A percentile compares a stretch with the other conserved stretches of the same genome.
Conservation (phyloP, 1,140 invertebrate species). For the Cotesia chilonis region DNA sequence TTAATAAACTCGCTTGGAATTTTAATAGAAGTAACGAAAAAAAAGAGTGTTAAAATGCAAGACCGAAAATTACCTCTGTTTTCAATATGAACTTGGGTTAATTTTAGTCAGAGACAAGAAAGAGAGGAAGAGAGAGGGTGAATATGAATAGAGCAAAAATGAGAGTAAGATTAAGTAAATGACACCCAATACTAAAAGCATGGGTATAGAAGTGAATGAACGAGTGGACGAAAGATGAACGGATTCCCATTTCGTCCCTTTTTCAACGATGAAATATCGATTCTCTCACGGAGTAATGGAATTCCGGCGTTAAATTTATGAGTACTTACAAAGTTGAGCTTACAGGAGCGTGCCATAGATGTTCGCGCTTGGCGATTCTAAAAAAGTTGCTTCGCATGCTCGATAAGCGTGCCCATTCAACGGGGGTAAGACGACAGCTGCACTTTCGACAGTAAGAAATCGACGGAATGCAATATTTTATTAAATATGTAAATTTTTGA, state of each 20-base stretch:
- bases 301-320: constrained; percentile 58
- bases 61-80: too few species aligned
- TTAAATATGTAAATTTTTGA: background rate
- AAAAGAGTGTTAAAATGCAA: too few species aligned
- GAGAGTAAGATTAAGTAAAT: background rate
- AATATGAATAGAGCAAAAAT: background rate
- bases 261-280: constrained; percentile 51
- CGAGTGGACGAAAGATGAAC: constrained; percentile 7
- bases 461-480: background rate
- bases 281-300: constrained; percentile 53
- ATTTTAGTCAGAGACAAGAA: background rate
- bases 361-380: constrained; percentile 14
- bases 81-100: too few species aligned
- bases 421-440: constrained; percentile 1
- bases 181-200: background rate
- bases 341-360: constrained; percentile 36
- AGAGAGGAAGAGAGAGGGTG: background rate
- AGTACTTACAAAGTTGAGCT: constrained; percentile 34
- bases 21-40: too few species aligned
- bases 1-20: too few species aligned
- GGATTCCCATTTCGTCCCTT: constrained; percentile 31
- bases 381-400: constrained; percentile 26
- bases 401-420: constrained; percentile 13
- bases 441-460: background rate
- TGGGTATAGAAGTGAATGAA: background rate